These are phyloP conservation scores for Argynnis bischoffii DNA, from an alignment of 2,888 invertebrate species.

Conservation along the genomic window DNA sequence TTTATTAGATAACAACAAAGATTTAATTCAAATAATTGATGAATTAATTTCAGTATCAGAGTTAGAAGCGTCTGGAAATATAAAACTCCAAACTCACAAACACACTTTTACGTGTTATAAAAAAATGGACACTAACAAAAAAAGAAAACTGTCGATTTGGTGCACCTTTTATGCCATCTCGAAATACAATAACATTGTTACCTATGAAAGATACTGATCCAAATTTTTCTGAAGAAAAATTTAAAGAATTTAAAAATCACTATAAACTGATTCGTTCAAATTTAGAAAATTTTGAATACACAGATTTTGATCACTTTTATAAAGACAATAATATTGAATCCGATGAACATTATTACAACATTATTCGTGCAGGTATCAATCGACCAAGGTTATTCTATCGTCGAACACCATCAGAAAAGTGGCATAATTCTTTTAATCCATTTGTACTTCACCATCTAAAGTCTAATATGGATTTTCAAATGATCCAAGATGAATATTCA, in stretches of 20 bases:
- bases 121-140: background rate
- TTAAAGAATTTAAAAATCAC: background rate
- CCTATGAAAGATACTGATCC: conserved; percentile 50
- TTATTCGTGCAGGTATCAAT: conserved; percentile 33
- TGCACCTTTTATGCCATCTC: conserved; percentile 52
- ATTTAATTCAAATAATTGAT: too few relatives aligned
- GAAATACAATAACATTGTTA: conserved; percentile 47
- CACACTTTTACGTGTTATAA: conserved; percentile 3
- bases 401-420: too few relatives aligned
- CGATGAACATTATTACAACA: background rate
- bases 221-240: background rate
- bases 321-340: background rate
- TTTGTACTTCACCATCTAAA: conserved; percentile 50
- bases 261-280: background rate
- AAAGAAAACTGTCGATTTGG: conserved; percentile 44
- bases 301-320: conserved; percentile 1
- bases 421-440: conserved; percentile 52
- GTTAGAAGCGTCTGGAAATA: too few relatives aligned
- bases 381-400: conserved; percentile 50
- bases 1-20: too few relatives aligned
- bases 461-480: conserved; percentile 44
- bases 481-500: conserved; percentile 42
- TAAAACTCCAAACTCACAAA: background rate
- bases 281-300: background rate
- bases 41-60: too few relatives aligned